Evolutionary conservation across 2,797 vertebrate species (phyloP).

Genomic region (Hydrophis major): DNA sequence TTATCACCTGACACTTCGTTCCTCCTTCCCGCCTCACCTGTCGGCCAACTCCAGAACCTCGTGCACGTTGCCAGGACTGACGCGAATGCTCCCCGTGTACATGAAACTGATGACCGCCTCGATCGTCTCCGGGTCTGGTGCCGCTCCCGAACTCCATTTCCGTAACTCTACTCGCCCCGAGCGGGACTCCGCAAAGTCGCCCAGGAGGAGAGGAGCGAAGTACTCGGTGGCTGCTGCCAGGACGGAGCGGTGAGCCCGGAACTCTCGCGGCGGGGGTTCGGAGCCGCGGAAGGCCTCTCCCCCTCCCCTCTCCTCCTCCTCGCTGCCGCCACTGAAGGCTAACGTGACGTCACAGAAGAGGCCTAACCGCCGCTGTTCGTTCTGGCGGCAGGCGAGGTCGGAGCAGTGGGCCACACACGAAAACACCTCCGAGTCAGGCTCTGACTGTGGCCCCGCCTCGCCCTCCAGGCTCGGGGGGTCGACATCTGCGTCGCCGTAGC

Average conservation of each 20-base stretch:
- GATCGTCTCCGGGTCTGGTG: conserved; percentile 90
- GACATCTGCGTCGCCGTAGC: conserved; percentile 45
- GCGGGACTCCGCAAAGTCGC: conserved; percentile 88
- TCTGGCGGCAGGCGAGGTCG: conserved; percentile 58
- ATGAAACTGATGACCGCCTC: conserved; percentile 91
- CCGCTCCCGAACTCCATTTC: conserved; percentile 91
- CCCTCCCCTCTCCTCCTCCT: conserved; percentile 16
- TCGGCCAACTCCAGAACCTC: conserved; percentile 93
- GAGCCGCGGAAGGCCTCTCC: conserved; percentile 69
- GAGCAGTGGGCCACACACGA: conserved; percentile 86
- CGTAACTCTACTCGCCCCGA: conserved; percentile 91
- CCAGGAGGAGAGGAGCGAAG: conserved; percentile 87
- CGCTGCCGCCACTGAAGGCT: conserved; percentile 78
- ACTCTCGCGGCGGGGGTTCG: conserved; percentile 75
- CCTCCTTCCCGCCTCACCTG: conserved; percentile 72
- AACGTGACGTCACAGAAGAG: conserved; percentile 94
- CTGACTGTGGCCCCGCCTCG: conserved; percentile 68
- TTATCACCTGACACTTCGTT: not conserved
- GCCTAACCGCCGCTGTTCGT: not conserved
- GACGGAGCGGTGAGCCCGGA: conserved; percentile 88
- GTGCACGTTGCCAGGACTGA: conserved; percentile 91
- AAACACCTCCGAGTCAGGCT: conserved; percentile 87
- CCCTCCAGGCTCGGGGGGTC: conserved; percentile 58
- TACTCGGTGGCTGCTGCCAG: conserved; percentile 92
- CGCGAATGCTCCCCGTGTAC: conserved; percentile 91